phyloP scores from a whole-genome alignment of 2,888 invertebrate species.

The Mactromeris polynyma region DNA sequence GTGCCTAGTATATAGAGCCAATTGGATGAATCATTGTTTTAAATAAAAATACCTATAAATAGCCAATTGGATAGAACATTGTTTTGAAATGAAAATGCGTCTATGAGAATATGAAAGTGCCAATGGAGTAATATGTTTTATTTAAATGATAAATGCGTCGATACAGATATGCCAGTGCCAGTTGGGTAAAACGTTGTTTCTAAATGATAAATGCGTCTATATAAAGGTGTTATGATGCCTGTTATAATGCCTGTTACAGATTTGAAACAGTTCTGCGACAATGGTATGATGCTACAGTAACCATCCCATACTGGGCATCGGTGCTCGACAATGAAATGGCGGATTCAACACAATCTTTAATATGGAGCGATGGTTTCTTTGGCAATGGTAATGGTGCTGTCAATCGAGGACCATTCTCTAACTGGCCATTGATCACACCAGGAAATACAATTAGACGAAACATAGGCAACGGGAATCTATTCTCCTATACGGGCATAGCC shows the following conservation, averaged over 20 bases:
- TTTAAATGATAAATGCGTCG: background rate
- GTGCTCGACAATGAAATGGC: constrained; percentile 70
- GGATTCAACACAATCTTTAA: constrained; percentile 68
- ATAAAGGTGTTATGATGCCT: no score
- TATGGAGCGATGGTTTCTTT: constrained; percentile 73
- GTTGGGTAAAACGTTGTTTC: no score
- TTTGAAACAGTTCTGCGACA: constrained; percentile 75
- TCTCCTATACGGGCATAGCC: constrained; percentile 51
- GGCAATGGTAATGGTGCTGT: constrained; percentile 72
- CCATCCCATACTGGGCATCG: constrained; percentile 79
- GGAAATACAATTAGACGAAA: constrained; percentile 63
- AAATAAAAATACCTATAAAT: no score
- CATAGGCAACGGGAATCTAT: constrained; percentile 62
- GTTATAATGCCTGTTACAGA: constrained; percentile 55
- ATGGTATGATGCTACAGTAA: constrained; percentile 65
- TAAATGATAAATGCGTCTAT: no score
- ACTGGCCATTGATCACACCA: constrained; percentile 67
- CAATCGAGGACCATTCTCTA: constrained; percentile 71
- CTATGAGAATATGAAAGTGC: no score
- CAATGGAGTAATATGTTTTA: no score
- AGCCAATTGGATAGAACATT: no score
- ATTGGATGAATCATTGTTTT: no score
- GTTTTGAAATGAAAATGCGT: no score
- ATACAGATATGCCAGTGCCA: no score
- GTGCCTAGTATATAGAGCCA: no score